Conservation (phyloP, 2,797 vertebrate genomes). For the Morus bassanus region DNA sequence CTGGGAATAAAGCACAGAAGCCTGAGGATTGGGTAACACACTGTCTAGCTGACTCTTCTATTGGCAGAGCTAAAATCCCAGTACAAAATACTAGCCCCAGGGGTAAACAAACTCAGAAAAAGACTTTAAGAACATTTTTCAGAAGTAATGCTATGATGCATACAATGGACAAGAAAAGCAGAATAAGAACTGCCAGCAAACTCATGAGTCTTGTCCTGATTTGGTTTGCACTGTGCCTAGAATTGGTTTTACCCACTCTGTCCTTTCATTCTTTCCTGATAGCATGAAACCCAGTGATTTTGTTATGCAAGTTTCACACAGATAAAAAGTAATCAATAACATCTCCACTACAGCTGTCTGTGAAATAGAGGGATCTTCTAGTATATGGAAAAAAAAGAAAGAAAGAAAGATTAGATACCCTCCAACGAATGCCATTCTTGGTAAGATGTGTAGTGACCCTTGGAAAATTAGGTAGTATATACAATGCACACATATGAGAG, state of each 20-base stretch:
- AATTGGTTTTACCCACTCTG: slow-evolving; percentile 15
- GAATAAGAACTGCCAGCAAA: not conserved
- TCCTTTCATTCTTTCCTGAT: not conserved
- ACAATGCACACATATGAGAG: not conserved
- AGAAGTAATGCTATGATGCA: not conserved
- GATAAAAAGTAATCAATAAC: slow-evolving; percentile 8
- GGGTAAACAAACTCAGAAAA: slow-evolving; percentile 55
- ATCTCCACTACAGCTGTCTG: not conserved
- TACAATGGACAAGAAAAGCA: slow-evolving; percentile 1
- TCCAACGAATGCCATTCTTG: not conserved
- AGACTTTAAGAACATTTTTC: slow-evolving; percentile 21
- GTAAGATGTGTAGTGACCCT: rapidly evolving
- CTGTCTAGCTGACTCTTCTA: slow-evolving; percentile 25
- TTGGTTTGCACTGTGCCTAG: slow-evolving; percentile 16
- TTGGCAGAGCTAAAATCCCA: slow-evolving; percentile 40
- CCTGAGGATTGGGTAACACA: not conserved
- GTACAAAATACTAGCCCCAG: slow-evolving; percentile 44
- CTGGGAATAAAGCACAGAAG: slow-evolving; percentile 15
- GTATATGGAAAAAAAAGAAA: not conserved
- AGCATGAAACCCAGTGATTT: slow-evolving; percentile 23
- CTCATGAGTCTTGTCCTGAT: slow-evolving; percentile 19
- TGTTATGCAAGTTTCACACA: not conserved
- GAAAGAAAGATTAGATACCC: not conserved
- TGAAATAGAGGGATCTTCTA: not conserved
- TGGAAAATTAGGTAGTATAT: not conserved